A percentile compares a stretch with the other conserved stretches of the same genome.
phyloP scores from a whole-genome alignment of 2,888 invertebrate genomes.

The Lasioglossum vierecki region DNA sequence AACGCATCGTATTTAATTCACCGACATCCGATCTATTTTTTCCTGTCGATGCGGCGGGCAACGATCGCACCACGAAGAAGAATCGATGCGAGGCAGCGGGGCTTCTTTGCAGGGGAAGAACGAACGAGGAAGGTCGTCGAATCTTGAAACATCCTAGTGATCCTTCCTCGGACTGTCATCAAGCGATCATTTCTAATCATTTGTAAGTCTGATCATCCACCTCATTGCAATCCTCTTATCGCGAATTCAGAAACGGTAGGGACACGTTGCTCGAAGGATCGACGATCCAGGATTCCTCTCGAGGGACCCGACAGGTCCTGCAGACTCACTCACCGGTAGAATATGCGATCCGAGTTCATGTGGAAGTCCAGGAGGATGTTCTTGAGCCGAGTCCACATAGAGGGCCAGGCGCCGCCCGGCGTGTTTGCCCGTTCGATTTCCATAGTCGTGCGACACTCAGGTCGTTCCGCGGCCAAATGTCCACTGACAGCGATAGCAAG shows the following conservation, averaged over 20 bases:
- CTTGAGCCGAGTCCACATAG: slow-evolving; percentile 68
- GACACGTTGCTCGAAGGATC: neutral
- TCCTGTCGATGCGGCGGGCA: slow-evolving; percentile 11
- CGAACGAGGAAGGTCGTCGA: neutral
- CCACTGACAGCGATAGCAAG: slow-evolving; percentile 63
- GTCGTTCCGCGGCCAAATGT: slow-evolving; percentile 65
- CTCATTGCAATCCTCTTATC: neutral
- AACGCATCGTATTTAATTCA: slow-evolving; percentile 40
- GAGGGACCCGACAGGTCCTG: neutral
- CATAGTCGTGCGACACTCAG: slow-evolving; percentile 54
- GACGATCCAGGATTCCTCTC: neutral
- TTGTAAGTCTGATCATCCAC: neutral
- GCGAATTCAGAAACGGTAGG: neutral
- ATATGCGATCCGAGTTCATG: slow-evolving; percentile 71
- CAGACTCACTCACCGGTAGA: slow-evolving; percentile 72
- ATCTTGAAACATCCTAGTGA: neutral
- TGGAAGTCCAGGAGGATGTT: slow-evolving; percentile 64
- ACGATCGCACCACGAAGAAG: neutral
- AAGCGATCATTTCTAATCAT: neutral
- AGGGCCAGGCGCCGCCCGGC: neutral
- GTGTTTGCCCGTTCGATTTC: slow-evolving; percentile 39
- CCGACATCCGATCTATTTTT: slow-evolving; percentile 48
- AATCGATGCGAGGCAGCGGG: neutral
- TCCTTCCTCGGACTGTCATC: neutral
- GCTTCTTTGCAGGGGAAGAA: neutral